Base-by-base conservation (phyloP, 2,888 invertebrate genomes). In the Drosophila flavopinicola region DNA sequence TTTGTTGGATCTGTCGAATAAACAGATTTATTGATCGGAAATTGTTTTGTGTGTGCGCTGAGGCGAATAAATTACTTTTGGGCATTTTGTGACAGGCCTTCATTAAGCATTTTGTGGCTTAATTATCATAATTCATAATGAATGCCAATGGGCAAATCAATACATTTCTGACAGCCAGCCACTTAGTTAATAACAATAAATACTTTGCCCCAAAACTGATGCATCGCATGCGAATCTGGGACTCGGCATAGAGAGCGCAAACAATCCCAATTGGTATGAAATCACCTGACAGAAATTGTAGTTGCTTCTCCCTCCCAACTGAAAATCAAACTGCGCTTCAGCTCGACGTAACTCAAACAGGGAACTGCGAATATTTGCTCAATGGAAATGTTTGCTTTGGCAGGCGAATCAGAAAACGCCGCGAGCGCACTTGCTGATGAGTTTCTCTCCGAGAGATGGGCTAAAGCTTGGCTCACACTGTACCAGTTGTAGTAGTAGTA, bases 91-190 rank as follows among this genome's bases (percentile, higher is more conserved):
- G 72, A 65, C 71, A 75, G 71, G 54, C 51, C 23, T 57, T 71
- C 66, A 72, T 72, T 72, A 65, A 37, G 59, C 49, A 58, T 75
- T 71, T 58, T 64, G 57, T 52, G 66, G 71, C 59, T 72, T 75
- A 75, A 75, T 72, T 72, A 71, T 66, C 66, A 75, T 71, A 75
- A 66, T 71, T 75, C 72, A 71, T 71, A 56, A 39, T 71, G 56
- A 52, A 59, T 56, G 66, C 59, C 49, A 27, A 35, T 32, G 13
- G 23, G 39, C 37, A 56, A 65, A 71, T 75, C 66, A 72, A 75
- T 75, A 65, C 60, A 65, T 75, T 52, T 38, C 24, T 58, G 58
- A 54, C 57, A 41, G 45, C 2, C 23, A 11, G 15, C 33, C 41
- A 52, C 38, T 74, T 52, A 44, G 48, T 27, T 37, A 74, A 57